Base-by-base conservation (phyloP, 2,888 invertebrate species). In the Lasioglossum lativentre region DNA sequence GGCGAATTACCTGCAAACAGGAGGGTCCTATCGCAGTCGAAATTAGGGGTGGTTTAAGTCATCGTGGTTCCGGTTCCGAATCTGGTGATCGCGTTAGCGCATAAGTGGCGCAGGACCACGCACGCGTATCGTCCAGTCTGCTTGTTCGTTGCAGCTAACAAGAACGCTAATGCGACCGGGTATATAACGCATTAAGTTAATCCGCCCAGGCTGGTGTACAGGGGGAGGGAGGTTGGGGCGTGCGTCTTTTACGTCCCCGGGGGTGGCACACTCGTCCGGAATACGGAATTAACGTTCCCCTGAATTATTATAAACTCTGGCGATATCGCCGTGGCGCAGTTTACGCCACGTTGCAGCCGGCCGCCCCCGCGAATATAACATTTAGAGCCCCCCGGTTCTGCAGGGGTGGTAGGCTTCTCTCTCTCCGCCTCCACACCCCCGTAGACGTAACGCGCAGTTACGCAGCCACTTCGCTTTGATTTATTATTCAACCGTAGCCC, bases 231-330 rank as follows among this genome's bases (percentile, higher is more conserved):
- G 42, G 27, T 4, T 1, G n/a, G 45, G 34, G 34, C 3, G 71
- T 42, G 59, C 77, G 78, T 86, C 86, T 81, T 79, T 85, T 42
- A 73, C 68, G 45, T 27, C 73, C 12, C 63, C 63, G 19, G 30
- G 63, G 63, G 63, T 30, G 70, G 73, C 47, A 68, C 63, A 66
- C 76, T 82, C 78, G 74, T 56, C 78, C 66, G 77, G 82, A 86
- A 86, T 86, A 82, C 75, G 77, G 71, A 79, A 79, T 86, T 77
- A 82, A 77, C 76, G 86, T 27, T 63, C 82, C 59, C 75, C 34
- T 79, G 82, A 86, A 86, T 86, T 82, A 82, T 86, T 86, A 82
- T 86, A 86, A 86, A 86, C 86, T 82, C 86, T 63, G 23, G 38
- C 74, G 30, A 34, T 59, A 71, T 78, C 34, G 75, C 68, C 27